phyloP scores from a whole-genome alignment of 1,140 invertebrate species.

The Homalodisca vitripennis region DNA sequence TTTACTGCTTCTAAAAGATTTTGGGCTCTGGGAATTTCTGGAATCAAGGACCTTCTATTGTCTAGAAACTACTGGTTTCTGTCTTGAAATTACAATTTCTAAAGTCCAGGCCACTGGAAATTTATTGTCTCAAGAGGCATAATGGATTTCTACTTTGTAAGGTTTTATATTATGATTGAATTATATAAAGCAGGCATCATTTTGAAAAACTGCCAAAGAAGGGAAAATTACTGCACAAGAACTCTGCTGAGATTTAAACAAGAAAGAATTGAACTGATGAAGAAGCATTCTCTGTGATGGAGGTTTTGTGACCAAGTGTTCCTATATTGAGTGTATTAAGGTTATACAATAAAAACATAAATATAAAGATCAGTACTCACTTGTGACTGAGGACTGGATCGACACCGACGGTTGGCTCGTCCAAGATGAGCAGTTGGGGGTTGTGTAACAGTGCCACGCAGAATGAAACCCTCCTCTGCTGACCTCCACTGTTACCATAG shows the following conservation, averaged over 20 bases:
- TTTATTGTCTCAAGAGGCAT: no score
- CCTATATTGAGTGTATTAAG: not conserved
- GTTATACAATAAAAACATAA: not conserved
- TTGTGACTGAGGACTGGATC: constrained; percentile 78
- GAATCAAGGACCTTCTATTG: no score
- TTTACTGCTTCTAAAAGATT: no score
- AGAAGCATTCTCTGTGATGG: not conserved
- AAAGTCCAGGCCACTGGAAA: no score
- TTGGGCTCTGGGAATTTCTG: no score
- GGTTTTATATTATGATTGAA: no score
- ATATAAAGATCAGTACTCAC: constrained; percentile 19
- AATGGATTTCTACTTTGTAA: no score
- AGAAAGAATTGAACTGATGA: not conserved
- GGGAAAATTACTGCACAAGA: not conserved
- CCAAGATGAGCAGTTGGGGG: constrained; percentile 84
- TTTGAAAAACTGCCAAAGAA: not conserved
- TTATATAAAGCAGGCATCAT: no score
- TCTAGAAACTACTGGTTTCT: no score
- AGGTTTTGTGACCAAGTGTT: not conserved
- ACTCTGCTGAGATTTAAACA: not conserved
- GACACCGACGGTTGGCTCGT: constrained; percentile 90
- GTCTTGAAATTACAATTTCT: no score
- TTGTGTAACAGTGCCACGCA: constrained; percentile 83
- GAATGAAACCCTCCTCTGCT: constrained; percentile 83
- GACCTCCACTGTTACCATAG: constrained; percentile 72